A percentile compares a stretch with the other conserved stretches of the same genome.
phyloP scores from a whole-genome alignment of 2,797 vertebrate species.

The Distichodus sexfasciatus region DNA sequence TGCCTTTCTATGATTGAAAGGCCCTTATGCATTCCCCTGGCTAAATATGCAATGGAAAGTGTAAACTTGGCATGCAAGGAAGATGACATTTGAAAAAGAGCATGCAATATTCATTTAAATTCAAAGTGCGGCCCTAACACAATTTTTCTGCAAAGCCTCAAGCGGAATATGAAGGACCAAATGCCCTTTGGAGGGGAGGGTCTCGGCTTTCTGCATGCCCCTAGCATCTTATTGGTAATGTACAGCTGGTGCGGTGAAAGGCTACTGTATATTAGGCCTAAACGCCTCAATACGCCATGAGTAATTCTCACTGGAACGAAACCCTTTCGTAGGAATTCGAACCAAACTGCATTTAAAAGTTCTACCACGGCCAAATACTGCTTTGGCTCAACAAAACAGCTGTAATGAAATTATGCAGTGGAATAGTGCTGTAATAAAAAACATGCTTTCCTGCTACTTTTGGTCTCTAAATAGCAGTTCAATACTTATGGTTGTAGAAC shows the following conservation, averaged over 20 bases:
- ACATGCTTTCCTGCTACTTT: no score
- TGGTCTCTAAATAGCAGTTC: not conserved
- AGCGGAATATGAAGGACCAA: constrained; percentile 56
- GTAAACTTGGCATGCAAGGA: constrained; percentile 68
- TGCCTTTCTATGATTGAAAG: constrained; percentile 70
- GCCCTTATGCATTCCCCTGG: constrained; percentile 61
- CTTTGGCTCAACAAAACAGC: not conserved
- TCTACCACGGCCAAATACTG: not conserved
- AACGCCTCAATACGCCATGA: not conserved
- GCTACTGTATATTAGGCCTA: not conserved
- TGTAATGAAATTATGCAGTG: not conserved
- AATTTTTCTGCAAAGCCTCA: constrained; percentile 51
- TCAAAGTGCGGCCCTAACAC: constrained; percentile 58
- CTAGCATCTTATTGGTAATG: constrained; percentile 37
- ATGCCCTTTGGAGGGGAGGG: constrained; percentile 47
- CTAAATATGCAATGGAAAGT: constrained; percentile 71
- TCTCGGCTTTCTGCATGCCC: constrained; percentile 27
- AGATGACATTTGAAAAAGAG: constrained; percentile 73
- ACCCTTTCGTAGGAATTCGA: not conserved
- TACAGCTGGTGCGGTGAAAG: not conserved
- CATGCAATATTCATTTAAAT: constrained; percentile 70
- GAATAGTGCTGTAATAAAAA: no score
- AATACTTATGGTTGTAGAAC: not conserved
- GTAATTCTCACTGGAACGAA: constrained; percentile 19
- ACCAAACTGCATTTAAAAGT: constrained; percentile 8